Percentiles rank a stretch among this genome's conserved stretches.
These are phyloP conservation scores for Lepus townsendii DNA, from an alignment of 2,797 vertebrate species.

Conservation along the genomic window DNA sequence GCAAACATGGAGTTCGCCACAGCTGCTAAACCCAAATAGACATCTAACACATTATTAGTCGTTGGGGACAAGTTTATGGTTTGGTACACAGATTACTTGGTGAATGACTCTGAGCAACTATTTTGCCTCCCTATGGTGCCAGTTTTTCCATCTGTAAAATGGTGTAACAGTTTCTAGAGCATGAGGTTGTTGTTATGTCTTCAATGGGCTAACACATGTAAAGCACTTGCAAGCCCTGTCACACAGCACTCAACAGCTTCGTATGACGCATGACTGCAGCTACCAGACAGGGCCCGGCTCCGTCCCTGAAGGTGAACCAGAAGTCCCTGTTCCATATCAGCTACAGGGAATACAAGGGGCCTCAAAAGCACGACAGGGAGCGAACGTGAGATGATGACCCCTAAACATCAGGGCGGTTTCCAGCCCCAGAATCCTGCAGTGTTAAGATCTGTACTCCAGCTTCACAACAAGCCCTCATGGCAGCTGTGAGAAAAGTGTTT, in stretches of 20 bases:
- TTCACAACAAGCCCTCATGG: not conserved
- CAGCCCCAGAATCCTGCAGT: not conserved
- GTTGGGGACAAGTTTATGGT: not conserved
- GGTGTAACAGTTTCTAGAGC: not conserved
- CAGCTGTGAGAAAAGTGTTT: not conserved
- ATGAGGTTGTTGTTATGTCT: not conserved
- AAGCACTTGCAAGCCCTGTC: not conserved
- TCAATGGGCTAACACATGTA: not conserved
- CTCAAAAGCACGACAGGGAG: not conserved
- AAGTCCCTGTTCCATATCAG: not conserved
- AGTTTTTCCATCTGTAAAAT: slow-evolving; percentile 1
- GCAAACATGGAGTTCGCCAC: not conserved
- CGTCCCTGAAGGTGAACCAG: not conserved
- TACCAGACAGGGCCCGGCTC: not conserved
- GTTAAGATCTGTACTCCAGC: not conserved
- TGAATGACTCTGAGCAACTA: not conserved
- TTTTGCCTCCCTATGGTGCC: not conserved
- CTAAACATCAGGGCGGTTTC: too few relatives aligned
- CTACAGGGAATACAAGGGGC: not conserved
- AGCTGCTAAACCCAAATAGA: slow-evolving; percentile 34
- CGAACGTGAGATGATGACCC: not conserved
- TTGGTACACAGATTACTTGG: slow-evolving; percentile 19
- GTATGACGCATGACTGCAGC: not conserved
- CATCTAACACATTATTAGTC: not conserved
- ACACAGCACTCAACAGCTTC: too few relatives aligned